Evolutionary conservation across 2,888 invertebrate species (phyloP).

Genomic region (Trichogramma dendrolimi): DNA sequence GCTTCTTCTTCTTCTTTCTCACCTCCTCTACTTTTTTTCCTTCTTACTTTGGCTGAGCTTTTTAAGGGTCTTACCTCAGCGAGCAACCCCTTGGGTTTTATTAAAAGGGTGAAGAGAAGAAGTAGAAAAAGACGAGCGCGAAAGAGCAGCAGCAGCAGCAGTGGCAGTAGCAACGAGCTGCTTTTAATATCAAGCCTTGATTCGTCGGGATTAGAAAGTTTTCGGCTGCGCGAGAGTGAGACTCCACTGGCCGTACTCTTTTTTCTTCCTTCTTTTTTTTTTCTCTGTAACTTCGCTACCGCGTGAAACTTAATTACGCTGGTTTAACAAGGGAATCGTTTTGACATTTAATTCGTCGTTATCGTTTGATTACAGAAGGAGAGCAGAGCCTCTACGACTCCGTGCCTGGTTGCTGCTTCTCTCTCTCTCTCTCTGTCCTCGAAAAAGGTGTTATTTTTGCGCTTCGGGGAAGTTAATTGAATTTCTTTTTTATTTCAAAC

Average conservation of each 20-base stretch:
- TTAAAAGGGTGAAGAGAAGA: slow-evolving; percentile 44
- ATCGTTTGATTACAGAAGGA: slow-evolving; percentile 12
- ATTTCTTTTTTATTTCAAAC: background rate
- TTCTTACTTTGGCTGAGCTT: slow-evolving; percentile 41
- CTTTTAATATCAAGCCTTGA: slow-evolving; percentile 45
- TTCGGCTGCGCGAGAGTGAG: slow-evolving; percentile 30
- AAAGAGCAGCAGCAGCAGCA: no score
- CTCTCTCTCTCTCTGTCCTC: background rate
- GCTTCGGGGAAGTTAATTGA: slow-evolving; percentile 2
- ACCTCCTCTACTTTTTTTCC: slow-evolving; percentile 30
- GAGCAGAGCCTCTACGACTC: background rate
- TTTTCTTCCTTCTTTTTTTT: background rate
- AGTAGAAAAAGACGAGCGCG: background rate
- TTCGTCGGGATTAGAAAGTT: slow-evolving; percentile 45
- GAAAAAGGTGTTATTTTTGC: background rate
- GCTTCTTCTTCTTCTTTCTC: background rate
- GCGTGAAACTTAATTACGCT: slow-evolving; percentile 26
- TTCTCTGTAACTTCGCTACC: background rate
- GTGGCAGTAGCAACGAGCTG: slow-evolving; percentile 8
- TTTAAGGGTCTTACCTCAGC: slow-evolving; percentile 38
- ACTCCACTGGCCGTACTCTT: background rate
- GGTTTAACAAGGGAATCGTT: slow-evolving; percentile 21
- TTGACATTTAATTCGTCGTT: slow-evolving; percentile 26
- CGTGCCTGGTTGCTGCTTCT: no score
- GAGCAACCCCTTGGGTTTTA: slow-evolving; percentile 36